Evolutionary conservation across 1,140 invertebrate species (phyloP).

Genomic region (Drosophila chauvacae): DNA sequence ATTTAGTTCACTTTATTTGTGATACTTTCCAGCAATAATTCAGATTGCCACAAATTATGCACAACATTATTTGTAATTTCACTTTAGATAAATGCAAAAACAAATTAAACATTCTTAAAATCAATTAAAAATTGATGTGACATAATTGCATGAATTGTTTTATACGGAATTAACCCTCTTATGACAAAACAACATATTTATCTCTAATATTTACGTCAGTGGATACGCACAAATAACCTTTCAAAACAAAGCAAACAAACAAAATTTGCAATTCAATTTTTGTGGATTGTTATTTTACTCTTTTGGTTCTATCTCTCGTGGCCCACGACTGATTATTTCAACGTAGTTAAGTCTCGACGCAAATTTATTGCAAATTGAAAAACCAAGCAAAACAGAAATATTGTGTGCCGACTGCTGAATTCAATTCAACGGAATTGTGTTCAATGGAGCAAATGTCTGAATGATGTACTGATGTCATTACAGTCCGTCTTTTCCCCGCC

Average conservation of each 20-base stretch:
- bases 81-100: too few species aligned
- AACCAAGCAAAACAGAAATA: slow-evolving; percentile 35
- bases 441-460: slow-evolving; percentile 44
- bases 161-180: not conserved
- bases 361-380: slow-evolving; percentile 66
- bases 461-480: slow-evolving; percentile 70
- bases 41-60: not conserved
- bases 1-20: not conserved
- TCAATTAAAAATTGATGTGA: not conserved
- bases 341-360: slow-evolving; percentile 46
- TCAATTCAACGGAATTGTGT: slow-evolving; percentile 59
- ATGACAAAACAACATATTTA: not conserved
- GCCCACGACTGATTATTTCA: slow-evolving; percentile 14
- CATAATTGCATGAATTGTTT: not conserved
- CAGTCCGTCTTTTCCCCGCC: slow-evolving; percentile 29
- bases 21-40: not conserved
- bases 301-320: slow-evolving; percentile 19
- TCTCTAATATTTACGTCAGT: slow-evolving; percentile 11
- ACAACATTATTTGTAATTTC: not conserved
- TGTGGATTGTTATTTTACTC: slow-evolving; percentile 18
- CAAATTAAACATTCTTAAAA: not conserved
- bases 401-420: slow-evolving; percentile 53
- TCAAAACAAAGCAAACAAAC: slow-evolving; percentile 22
- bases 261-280: slow-evolving; percentile 55
- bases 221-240: slow-evolving; percentile 26